Conservation (phyloP, 2,888 invertebrate species). For the Mantis religiosa region DNA sequence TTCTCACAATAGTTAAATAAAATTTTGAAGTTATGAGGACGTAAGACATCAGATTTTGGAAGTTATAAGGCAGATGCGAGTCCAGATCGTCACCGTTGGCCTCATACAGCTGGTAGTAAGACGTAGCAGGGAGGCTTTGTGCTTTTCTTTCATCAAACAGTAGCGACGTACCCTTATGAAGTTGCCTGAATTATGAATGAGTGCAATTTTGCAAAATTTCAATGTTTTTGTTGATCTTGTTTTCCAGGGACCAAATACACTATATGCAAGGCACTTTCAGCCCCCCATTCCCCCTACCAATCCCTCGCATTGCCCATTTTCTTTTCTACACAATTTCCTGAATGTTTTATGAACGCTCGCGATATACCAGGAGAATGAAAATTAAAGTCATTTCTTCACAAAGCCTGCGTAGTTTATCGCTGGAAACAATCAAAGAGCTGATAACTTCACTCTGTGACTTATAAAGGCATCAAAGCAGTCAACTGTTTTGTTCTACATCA, state of each 20-base stretch:
- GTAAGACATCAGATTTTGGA: too few species aligned
- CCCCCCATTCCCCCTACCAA: too few species aligned
- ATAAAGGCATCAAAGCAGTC: too few species aligned
- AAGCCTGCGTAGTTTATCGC: too few species aligned
- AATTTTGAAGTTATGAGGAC: too few species aligned
- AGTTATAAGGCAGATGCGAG: too few species aligned
- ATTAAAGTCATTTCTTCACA: neutral
- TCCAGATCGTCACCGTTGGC: too few species aligned
- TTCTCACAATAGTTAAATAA: too few species aligned
- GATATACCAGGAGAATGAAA: neutral
- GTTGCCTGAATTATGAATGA: neutral
- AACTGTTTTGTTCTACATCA: too few species aligned
- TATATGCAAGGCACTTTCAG: neutral
- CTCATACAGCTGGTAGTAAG: too few species aligned
- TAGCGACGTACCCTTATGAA: neutral
- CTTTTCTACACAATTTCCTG: neutral
- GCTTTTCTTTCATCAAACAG: neutral
- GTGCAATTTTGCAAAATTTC: neutral
- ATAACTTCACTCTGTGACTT: too few species aligned
- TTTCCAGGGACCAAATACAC: neutral
- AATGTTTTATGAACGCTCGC: neutral
- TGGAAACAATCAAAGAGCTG: too few species aligned
- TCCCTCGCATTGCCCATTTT: neutral
- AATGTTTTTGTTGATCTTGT: neutral
- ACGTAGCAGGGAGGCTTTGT: neutral